Conservation (phyloP, 1,140 invertebrate species). For the Drosophila auraria region DNA sequence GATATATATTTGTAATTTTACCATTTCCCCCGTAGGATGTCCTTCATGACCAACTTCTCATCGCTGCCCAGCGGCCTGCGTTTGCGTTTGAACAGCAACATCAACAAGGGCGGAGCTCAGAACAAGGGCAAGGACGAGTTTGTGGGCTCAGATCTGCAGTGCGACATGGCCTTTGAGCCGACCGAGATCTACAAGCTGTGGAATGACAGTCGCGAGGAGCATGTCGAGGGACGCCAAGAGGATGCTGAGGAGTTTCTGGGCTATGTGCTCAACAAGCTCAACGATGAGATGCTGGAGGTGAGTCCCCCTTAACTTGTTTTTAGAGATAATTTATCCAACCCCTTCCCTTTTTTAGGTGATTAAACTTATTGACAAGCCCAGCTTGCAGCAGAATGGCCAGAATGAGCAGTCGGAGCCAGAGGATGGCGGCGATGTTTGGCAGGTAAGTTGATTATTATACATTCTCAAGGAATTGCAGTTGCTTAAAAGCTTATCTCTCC, state of each 20-base stretch:
- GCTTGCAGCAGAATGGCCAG: conserved; percentile 85
- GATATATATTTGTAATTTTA: not conserved
- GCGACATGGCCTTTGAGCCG: conserved; percentile 91
- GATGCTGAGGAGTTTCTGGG: conserved; percentile 98
- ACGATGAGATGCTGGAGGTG: conserved; percentile 98
- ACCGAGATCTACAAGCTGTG: conserved; percentile 93
- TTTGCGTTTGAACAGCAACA: conserved; percentile 73
- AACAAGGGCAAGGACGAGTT: conserved; percentile 85
- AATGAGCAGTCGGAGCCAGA: conserved; percentile 86
- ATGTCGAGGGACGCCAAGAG: conserved; percentile 93
- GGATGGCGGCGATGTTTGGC: conserved; percentile 90
- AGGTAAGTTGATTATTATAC: conserved; percentile 85
- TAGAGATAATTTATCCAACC: not conserved
- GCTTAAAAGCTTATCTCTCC: not conserved
- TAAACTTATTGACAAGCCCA: conserved; percentile 84
- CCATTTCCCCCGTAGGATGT: conserved; percentile 80
- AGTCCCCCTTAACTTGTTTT: not conserved
- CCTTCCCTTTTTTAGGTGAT: conserved; percentile 58
- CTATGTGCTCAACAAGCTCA: conserved; percentile 95
- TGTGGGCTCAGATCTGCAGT: conserved; percentile 74
- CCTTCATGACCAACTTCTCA: conserved; percentile 89
- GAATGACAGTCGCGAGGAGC: conserved; percentile 90
- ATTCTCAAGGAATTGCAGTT: not conserved
- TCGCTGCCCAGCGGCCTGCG: conserved; percentile 87
- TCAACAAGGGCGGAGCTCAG: conserved; percentile 70